Evolutionary conservation across 2,113 vertebrate species (phyloP).

Genomic region (Oxyura jamaicensis): DNA sequence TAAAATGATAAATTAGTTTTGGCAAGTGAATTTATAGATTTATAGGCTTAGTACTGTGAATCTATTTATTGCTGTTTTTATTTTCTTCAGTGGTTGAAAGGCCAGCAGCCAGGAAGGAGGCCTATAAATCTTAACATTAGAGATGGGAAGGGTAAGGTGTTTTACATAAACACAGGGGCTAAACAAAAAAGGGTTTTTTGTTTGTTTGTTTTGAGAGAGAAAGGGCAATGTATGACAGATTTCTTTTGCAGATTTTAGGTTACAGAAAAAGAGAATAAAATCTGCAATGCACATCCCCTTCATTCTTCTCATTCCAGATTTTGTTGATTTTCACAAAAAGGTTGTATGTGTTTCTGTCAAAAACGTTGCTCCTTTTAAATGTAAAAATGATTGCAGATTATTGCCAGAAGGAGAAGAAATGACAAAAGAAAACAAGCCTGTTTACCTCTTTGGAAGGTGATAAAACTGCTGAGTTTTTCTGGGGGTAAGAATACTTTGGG

Average conservation of each 20-base stretch:
- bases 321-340: neutral
- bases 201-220: neutral
- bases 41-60: neutral
- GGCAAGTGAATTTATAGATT: constrained; percentile 22
- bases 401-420: neutral
- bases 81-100: neutral
- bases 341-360: neutral
- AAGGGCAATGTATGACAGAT: neutral
- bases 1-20: constrained; percentile 33
- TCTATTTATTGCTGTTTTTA: constrained; percentile 23
- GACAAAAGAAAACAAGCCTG: neutral
- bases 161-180: neutral
- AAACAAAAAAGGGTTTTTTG: neutral
- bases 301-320: neutral
- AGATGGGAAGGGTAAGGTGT: neutral
- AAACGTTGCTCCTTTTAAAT: neutral
- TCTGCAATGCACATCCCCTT: neutral
- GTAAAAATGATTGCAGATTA: neutral
- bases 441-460: neutral
- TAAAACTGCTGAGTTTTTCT: neutral
- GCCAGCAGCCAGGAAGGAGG: constrained; percentile 1
- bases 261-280: neutral
- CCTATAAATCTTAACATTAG: constrained; percentile 33
- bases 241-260: neutral
- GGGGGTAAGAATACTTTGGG: neutral